These are phyloP conservation scores for Chauna torquata DNA, from an alignment of 2,113 vertebrate species.

Conservation along the genomic window DNA sequence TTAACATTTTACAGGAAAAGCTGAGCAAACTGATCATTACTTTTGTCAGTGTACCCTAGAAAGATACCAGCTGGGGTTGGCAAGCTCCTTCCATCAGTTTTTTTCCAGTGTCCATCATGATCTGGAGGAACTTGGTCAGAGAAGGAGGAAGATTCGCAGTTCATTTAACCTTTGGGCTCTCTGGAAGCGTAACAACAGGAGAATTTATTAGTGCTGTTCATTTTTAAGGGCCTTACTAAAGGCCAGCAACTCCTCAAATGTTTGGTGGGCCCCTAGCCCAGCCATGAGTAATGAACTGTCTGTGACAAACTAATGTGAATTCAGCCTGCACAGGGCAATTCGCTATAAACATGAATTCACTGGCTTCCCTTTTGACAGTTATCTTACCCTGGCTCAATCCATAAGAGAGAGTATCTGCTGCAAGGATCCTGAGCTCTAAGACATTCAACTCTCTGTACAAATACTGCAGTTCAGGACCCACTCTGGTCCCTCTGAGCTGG, in stretches of 20 bases:
- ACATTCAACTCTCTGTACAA: background rate
- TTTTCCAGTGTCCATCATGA: background rate
- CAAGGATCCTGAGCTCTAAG: background rate
- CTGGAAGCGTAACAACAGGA: background rate
- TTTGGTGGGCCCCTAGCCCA: slow-evolving; percentile 18
- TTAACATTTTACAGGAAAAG: background rate
- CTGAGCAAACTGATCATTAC: background rate
- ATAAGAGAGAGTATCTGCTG: background rate
- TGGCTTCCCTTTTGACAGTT: background rate
- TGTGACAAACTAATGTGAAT: background rate
- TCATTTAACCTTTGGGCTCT: background rate
- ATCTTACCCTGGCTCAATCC: too few relatives aligned
- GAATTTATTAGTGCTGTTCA: slow-evolving; percentile 23
- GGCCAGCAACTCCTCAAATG: slow-evolving; percentile 11
- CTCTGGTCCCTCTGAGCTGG: background rate
- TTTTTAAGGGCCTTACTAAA: slow-evolving; percentile 17
- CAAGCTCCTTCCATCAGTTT: background rate
- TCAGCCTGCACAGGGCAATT: background rate
- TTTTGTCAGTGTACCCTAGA: background rate
- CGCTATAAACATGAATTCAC: background rate
- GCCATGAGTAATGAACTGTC: background rate
- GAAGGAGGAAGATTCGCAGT: background rate
- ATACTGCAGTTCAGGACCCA: background rate
- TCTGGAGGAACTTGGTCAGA: background rate
- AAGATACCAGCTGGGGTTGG: background rate